A percentile compares a stretch with the other conserved stretches of the same genome.
Evolutionary conservation across 2,797 vertebrate genomes (phyloP).

Genomic region (Argya squamiceps): DNA sequence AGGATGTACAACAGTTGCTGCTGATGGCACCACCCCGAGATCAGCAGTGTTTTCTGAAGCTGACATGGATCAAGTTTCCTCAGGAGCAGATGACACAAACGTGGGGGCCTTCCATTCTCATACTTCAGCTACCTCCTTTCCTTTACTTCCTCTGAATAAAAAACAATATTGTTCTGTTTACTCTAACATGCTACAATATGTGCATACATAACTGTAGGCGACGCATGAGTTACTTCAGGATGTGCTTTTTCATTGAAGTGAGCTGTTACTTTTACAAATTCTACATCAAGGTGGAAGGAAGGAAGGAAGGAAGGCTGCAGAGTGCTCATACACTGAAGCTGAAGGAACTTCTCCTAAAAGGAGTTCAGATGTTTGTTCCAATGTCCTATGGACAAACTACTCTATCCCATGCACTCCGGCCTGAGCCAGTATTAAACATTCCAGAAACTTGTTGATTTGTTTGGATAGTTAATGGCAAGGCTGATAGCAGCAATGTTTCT

Average conservation of each 20-base stretch:
- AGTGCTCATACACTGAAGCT: slow-evolving; percentile 61
- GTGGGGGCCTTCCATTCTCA: neutral
- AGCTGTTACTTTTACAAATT: slow-evolving; percentile 56
- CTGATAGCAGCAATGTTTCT: slow-evolving; percentile 98
- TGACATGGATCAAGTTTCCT: neutral
- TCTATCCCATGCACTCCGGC: slow-evolving; percentile 41
- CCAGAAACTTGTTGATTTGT: slow-evolving; percentile 94
- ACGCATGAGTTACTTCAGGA: slow-evolving; percentile 43
- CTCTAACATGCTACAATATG: slow-evolving; percentile 70
- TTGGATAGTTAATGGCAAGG: slow-evolving; percentile 96
- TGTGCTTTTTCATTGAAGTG: slow-evolving; percentile 59
- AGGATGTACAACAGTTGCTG: neutral
- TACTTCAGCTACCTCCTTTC: neutral
- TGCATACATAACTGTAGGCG: slow-evolving; percentile 60
- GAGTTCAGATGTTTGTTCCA: slow-evolving; percentile 54
- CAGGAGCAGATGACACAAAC: neutral
- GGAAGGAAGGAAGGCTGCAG: slow-evolving; percentile 64
- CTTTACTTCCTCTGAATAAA: neutral
- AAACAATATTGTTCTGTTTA: slow-evolving; percentile 43
- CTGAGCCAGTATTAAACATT: slow-evolving; percentile 76
- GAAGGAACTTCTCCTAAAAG: slow-evolving; percentile 55
- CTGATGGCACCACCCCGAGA: neutral
- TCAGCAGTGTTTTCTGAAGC: neutral
- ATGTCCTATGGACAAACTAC: slow-evolving; percentile 47
- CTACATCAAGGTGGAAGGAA: slow-evolving; percentile 60